A percentile compares a stretch with the other conserved stretches of the same genome.
Evolutionary conservation across 92 coral and sea anemone genomes (phyloP).

Genomic region (Palythoa caribaeorum): DNA sequence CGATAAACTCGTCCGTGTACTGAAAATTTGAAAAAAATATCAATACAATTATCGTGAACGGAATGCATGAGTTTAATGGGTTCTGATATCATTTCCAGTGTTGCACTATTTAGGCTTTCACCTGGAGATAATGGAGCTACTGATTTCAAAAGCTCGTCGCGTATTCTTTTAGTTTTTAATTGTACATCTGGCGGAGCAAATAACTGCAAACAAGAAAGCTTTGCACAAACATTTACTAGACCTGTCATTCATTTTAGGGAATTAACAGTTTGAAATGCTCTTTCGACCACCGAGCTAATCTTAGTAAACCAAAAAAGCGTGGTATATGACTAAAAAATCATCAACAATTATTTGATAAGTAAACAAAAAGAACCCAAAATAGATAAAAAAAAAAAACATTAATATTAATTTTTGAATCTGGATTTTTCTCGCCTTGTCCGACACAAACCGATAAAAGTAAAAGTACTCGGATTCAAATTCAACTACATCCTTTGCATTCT

Average conservation of each 20-base stretch:
- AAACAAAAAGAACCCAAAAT: constrained; percentile 14
- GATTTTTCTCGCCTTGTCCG: background rate
- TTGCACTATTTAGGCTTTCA: too few relatives aligned
- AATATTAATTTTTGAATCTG: background rate
- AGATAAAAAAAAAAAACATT: background rate
- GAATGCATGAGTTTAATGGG: too few relatives aligned
- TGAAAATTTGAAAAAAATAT: too few relatives aligned
- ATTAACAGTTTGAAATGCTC: constrained; percentile 4
- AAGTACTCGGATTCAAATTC: background rate
- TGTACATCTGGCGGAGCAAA: too few relatives aligned
- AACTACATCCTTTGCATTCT: background rate
- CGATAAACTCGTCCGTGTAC: too few relatives aligned
- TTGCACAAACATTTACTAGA: background rate
- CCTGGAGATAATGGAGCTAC: too few relatives aligned
- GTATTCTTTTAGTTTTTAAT: too few relatives aligned
- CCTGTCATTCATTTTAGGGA: background rate
- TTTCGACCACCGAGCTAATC: background rate
- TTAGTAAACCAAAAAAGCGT: background rate
- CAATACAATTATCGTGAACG: too few relatives aligned
- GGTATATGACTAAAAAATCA: background rate
- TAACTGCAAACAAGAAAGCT: background rate
- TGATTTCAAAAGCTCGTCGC: too few relatives aligned
- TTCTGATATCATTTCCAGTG: too few relatives aligned
- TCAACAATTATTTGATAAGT: background rate
- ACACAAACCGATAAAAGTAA: background rate